These are phyloP conservation scores for Dryoscopus gambensis DNA, from an alignment of 2,113 vertebrate genomes.

Conservation along the genomic window DNA sequence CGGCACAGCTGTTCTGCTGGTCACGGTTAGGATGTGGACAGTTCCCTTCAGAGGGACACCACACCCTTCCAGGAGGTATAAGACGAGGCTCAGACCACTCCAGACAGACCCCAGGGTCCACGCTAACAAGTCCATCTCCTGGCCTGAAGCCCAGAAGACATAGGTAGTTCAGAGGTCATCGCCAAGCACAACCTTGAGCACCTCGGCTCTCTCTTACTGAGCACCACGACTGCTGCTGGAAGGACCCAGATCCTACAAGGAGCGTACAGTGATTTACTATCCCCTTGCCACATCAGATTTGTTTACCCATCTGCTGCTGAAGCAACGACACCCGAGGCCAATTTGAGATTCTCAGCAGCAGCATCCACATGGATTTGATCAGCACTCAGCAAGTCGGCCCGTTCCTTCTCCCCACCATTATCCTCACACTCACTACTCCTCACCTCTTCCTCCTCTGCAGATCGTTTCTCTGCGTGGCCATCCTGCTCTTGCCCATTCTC, in stretches of 20 bases:
- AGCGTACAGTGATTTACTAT: background rate
- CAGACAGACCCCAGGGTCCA: background rate
- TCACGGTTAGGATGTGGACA: accelerated
- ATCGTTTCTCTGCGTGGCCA: slow-evolving; percentile 75
- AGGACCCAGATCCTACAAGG: background rate
- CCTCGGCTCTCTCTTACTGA: background rate
- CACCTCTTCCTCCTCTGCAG: slow-evolving; percentile 78
- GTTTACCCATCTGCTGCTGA: background rate
- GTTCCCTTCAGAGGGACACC: background rate
- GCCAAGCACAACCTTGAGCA: background rate
- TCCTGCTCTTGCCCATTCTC: slow-evolving; percentile 76
- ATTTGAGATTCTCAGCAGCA: background rate
- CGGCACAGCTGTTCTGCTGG: background rate
- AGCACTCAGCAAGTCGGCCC: background rate
- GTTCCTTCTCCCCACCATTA: background rate
- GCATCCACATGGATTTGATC: background rate
- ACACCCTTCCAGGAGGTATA: accelerated
- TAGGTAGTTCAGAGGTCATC: background rate
- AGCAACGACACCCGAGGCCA: background rate
- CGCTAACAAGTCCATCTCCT: background rate
- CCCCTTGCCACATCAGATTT: background rate
- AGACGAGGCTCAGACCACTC: background rate
- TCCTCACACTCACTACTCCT: background rate
- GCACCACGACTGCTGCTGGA: background rate
- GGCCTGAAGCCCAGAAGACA: background rate